phyloP scores from a whole-genome alignment of 2,888 invertebrate species.

The Cephus rjabovi region DNA sequence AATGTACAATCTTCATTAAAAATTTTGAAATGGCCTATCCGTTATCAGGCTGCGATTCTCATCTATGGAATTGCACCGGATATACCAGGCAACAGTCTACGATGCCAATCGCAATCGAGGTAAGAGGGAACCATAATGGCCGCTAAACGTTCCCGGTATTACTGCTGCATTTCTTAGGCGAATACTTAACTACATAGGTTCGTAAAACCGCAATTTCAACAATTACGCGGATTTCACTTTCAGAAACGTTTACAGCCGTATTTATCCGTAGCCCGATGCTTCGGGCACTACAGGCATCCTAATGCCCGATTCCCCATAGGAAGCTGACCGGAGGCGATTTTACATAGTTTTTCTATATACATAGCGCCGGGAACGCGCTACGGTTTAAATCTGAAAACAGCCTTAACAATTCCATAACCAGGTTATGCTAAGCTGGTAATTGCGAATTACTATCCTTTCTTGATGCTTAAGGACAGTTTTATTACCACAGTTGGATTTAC shows the following conservation, averaged over 20 bases:
- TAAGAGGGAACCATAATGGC: background rate
- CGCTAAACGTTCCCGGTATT: background rate
- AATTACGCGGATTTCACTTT: slow-evolving; percentile 19
- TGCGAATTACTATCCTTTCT: background rate
- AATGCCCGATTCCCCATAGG: slow-evolving; percentile 8
- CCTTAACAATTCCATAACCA: background rate
- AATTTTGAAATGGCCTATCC: background rate
- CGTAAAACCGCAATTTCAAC: slow-evolving; percentile 7
- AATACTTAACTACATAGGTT: background rate
- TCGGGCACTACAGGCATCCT: slow-evolving; percentile 2
- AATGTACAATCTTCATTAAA: background rate
- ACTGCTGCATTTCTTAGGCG: background rate
- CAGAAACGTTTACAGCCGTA: slow-evolving; percentile 15
- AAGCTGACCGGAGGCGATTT: background rate
- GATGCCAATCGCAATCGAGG: background rate
- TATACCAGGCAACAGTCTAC: background rate
- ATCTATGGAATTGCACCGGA: background rate
- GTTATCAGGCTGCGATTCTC: background rate
- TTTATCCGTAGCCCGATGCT: slow-evolving; percentile 5
- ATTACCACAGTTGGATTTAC: background rate
- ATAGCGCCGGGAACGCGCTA: background rate
- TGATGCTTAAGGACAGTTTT: background rate
- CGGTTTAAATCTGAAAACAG: background rate
- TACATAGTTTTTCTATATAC: background rate
- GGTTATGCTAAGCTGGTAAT: background rate